Conservation (phyloP, 2,113 vertebrate species). For the Narcine bancroftii region DNA sequence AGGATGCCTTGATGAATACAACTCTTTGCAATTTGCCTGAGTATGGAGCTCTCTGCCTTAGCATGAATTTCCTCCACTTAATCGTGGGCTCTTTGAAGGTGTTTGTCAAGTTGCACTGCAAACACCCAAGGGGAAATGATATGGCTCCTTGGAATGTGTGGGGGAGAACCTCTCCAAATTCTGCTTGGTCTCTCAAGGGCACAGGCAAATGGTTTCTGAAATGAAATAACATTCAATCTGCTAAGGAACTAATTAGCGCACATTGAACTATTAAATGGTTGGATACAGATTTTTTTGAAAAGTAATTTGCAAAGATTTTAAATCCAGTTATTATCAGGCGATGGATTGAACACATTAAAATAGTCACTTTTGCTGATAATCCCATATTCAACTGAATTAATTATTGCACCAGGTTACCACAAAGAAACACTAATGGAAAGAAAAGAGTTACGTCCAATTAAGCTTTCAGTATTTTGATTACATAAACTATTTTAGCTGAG, state of each 20-base stretch:
- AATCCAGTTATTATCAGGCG: background rate
- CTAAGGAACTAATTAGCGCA: background rate
- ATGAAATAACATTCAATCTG: background rate
- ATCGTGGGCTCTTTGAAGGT: background rate
- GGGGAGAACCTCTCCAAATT: background rate
- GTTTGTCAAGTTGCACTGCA: background rate
- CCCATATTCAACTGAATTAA: background rate
- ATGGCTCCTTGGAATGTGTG: background rate
- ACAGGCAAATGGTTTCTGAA: background rate
- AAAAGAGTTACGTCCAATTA: background rate
- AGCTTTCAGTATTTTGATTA: no score
- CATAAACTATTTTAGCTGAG: no score
- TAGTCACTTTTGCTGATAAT: background rate
- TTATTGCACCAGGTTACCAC: background rate
- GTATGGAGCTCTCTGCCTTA: background rate
- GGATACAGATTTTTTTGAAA: background rate
- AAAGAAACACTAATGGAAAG: background rate
- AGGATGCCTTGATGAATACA: background rate
- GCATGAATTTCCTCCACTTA: background rate
- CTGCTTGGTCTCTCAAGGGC: background rate
- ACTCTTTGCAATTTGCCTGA: background rate
- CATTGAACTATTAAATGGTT: background rate
- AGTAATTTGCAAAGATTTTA: background rate
- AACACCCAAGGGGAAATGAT: no score
- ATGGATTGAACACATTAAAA: no score